A percentile compares a stretch with the other conserved stretches of the same genome.
Conservation (phyloP, 2,113 vertebrate species). For the Phodopus roborovskii region DNA sequence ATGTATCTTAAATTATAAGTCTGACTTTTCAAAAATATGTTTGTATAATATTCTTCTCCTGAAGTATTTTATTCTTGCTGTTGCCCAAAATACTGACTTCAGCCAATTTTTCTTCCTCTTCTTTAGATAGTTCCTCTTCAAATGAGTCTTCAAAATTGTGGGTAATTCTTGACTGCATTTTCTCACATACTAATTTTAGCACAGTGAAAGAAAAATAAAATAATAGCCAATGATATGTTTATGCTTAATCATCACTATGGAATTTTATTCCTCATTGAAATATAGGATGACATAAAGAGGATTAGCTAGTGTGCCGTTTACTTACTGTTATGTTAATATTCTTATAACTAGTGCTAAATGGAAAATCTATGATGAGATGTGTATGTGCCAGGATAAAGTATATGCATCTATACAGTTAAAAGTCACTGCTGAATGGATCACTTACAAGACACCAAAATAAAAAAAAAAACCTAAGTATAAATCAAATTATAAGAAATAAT, state of each 20-base stretch:
- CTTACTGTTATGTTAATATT: constrained; percentile 49
- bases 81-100: constrained; percentile 7
- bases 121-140: constrained; percentile 31
- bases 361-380: constrained; percentile 18
- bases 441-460: not conserved
- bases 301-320: constrained; percentile 45
- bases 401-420: not conserved
- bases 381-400: not conserved
- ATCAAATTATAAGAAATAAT: not conserved
- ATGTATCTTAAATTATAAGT: not conserved
- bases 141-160: constrained; percentile 5
- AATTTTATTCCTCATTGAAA: constrained; percentile 68
- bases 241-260: constrained; percentile 25
- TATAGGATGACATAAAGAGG: constrained; percentile 28
- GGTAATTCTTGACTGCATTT: constrained; percentile 19
- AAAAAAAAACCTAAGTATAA: not conserved
- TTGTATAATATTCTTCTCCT: not conserved
- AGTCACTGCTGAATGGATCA: not conserved
- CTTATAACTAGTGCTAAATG: not conserved
- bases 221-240: constrained; percentile 40
- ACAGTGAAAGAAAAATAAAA: constrained; percentile 52
- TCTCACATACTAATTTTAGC: constrained; percentile 39
- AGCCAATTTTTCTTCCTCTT: not conserved
- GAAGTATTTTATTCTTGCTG: constrained; percentile 6
- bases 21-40: not conserved